Base-by-base conservation (phyloP, 2,113 vertebrate species). In the Triplophysa dalaica region DNA sequence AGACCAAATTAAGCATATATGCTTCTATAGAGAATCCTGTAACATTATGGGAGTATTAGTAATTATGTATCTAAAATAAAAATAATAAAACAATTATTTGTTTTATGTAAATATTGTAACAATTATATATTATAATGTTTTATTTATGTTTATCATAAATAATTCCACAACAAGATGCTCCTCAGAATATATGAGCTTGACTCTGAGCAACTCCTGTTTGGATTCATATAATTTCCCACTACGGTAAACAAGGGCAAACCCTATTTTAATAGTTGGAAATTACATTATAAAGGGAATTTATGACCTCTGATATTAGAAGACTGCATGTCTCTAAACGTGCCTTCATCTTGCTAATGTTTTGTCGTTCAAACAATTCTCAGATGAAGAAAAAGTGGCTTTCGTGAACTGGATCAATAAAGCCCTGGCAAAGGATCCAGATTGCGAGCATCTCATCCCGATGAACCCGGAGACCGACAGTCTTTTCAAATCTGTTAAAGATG, bases 391-490 rank as follows among this genome's bases (percentile, higher is more conserved):
- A 84, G 96, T 98, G 86, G 98, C 98, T 22, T 99, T 99, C 90
- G 96, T 95, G 67, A 97, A 98, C 88, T 99, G 98, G 98, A 94
- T 99, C 89, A 99, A 99, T 92, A 98, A 98, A 90, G 91, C 96
- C 84, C 90, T 99, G 79, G 93, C 91, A 48, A 92, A 95, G 76
- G 98, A 99, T 87, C 89, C 94, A 38, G 95, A 98, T 90, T 98
- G 96, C 83, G 87, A 88, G 67, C 96, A 98, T 83, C 90, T 98
- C 24, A 86, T 99, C 33, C 98, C 98, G 60, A 97, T 99, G 94
- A 89, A 97, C 82, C 95, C 97, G 0, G 85, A 85, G 1, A 91
- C 94, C 24, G 90, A 89, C 45, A 97, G 93, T 82, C 95, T 99
- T 73, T 99, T 99, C 87, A 93, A 91, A 75, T 97, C 95, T 0